Evolutionary conservation across 2,113 vertebrate species (phyloP).

Genomic region (Aleadryas rufinucha): DNA sequence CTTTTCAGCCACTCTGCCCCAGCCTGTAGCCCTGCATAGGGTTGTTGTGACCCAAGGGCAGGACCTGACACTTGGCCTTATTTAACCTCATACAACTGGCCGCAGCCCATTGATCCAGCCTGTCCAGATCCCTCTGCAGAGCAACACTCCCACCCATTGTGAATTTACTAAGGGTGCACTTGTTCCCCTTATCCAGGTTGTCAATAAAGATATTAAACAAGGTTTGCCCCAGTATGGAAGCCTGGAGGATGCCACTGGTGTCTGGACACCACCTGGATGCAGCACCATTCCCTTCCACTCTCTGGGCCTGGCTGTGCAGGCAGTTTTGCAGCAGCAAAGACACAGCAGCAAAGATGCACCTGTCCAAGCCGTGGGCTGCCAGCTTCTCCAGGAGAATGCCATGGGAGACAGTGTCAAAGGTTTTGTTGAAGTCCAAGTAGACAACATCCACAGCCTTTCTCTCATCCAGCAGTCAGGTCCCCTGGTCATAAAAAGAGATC

Average conservation of each 20-base stretch:
- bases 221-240: no score
- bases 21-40: background rate
- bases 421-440: background rate
- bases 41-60: background rate
- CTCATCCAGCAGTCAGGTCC: no score
- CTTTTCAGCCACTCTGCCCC: background rate
- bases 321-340: background rate
- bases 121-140: background rate
- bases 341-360: no score
- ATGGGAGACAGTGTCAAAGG: background rate
- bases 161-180: background rate
- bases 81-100: background rate
- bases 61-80: background rate
- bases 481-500: background rate
- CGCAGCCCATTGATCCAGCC: accelerated
- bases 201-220: background rate
- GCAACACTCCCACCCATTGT: background rate
- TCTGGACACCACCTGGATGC: accelerated
- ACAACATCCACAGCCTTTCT: background rate
- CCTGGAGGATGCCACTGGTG: background rate
- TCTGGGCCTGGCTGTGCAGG: no score
- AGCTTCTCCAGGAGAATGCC: background rate
- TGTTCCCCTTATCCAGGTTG: background rate
- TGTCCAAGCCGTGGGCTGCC: background rate
- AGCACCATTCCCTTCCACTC: background rate